phyloP scores from a whole-genome alignment of 23 tunicate species.

The Oikopleura vanhoeffeni region DNA sequence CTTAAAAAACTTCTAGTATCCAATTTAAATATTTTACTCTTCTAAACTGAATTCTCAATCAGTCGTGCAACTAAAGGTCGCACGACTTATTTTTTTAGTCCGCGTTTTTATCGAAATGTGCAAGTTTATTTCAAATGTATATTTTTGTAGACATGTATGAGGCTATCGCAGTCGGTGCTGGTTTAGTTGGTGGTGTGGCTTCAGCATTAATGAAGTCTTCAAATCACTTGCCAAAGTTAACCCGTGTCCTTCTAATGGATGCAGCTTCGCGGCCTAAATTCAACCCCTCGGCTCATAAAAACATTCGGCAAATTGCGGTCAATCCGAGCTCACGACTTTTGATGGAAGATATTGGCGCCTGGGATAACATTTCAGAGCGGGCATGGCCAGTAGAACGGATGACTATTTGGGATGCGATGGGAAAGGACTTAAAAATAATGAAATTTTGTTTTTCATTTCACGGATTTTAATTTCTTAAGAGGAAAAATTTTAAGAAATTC shows the following conservation, averaged over 20 bases:
- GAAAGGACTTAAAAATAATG: background rate
- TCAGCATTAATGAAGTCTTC: background rate
- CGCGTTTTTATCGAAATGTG: too few species aligned
- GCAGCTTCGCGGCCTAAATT: background rate
- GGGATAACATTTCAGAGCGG: background rate
- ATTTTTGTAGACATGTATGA: background rate
- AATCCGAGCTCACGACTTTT: background rate
- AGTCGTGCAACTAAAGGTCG: too few species aligned
- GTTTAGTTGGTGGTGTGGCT: background rate
- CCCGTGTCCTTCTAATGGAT: background rate
- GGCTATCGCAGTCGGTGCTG: background rate
- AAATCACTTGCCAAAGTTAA: background rate
- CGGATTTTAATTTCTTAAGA: too few species aligned
- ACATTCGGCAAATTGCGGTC: conserved; percentile 4
- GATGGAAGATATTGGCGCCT: background rate
- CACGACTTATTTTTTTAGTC: too few species aligned
- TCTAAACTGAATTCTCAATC: too few species aligned
- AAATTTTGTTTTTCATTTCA: too few species aligned
- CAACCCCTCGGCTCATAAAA: background rate
- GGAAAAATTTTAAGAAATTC: background rate
- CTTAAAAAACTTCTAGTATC: too few species aligned
- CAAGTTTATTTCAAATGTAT: too few species aligned
- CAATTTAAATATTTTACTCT: too few species aligned
- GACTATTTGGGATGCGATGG: conserved; percentile 8
- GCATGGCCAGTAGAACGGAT: background rate